Conservation (phyloP, 2,888 invertebrate species). For the Caradrina clavipalpis region DNA sequence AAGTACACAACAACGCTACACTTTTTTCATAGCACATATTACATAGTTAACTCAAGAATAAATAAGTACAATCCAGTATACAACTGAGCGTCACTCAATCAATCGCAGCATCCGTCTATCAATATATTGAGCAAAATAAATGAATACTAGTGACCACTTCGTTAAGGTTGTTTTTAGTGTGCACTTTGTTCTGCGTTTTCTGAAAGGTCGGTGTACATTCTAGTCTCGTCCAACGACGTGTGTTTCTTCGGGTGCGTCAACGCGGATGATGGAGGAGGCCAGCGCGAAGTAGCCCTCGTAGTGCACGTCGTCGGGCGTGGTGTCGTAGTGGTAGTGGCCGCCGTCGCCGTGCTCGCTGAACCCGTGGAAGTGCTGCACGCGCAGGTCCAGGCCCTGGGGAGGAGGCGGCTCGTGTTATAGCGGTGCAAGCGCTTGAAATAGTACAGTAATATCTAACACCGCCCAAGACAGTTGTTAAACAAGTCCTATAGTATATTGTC, state of each 20-base stretch:
- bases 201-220: slow-evolving; percentile 53
- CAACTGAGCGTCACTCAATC: slow-evolving; percentile 19
- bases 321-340: slow-evolving; percentile 99
- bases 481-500: too few species aligned
- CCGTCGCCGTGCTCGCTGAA: slow-evolving; percentile 95
- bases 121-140: slow-evolving; percentile 30
- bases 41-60: background rate
- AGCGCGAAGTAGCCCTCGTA: slow-evolving; percentile 97
- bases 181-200: background rate
- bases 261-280: slow-evolving; percentile 93
- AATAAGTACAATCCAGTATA: slow-evolving; percentile 19
- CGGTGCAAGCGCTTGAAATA: too few species aligned
- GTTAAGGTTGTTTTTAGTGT: slow-evolving; percentile 1
- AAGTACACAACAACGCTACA: background rate
- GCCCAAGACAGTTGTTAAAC: too few species aligned
- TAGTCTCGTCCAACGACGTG: slow-evolving; percentile 95
- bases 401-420: background rate
- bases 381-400: slow-evolving; percentile 95
- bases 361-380: slow-evolving; percentile 99
- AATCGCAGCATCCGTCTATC: background rate
- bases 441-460: too few species aligned
- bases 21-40: too few species aligned
- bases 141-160: slow-evolving; percentile 3
- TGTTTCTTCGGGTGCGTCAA: slow-evolving; percentile 93
- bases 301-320: slow-evolving; percentile 96